Percentiles rank a stretch among this genome's conserved stretches.
These are phyloP conservation scores for Beris morrisii DNA, from an alignment of 2,888 invertebrate genomes.

Conservation along the genomic window DNA sequence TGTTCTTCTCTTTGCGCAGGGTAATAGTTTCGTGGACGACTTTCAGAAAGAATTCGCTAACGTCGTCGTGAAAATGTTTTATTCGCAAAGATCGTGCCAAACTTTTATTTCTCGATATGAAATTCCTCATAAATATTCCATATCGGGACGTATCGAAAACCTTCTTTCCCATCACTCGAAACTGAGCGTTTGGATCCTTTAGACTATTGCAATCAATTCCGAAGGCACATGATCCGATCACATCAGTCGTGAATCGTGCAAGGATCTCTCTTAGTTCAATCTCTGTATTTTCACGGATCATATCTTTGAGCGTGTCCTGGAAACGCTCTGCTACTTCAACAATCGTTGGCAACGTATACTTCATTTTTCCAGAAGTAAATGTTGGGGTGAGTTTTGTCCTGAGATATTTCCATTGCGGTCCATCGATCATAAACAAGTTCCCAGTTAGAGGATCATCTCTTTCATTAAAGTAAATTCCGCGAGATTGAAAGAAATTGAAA, in stretches of 20 bases:
- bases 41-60: conserved; percentile 31
- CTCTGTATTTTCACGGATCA: conserved; percentile 37
- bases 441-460: conserved; percentile 52
- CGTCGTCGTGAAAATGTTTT: conserved; percentile 18
- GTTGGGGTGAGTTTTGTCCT: conserved; percentile 57
- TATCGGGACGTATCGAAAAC: conserved; percentile 40
- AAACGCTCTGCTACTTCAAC: conserved; percentile 39
- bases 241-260: conserved; percentile 58
- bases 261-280: conserved; percentile 54
- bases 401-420: conserved; percentile 57
- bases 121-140: conserved; percentile 36
- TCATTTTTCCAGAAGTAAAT: conserved; percentile 58
- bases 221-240: conserved; percentile 59
- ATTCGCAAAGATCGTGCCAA: conserved; percentile 6
- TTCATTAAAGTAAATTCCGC: conserved; percentile 51
- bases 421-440: conserved; percentile 53
- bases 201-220: conserved; percentile 58
- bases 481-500: conserved; percentile 52
- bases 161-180: conserved; percentile 46
- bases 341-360: conserved; percentile 49
- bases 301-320: conserved; percentile 41
- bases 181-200: conserved; percentile 53
- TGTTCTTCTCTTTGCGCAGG: conserved; percentile 24
- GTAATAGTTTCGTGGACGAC: conserved; percentile 34
- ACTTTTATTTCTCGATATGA: conserved; percentile 33